Evolutionary conservation across 92 coral and sea anemone genomes (phyloP).

Genomic region (Parazoanthus atlanticus): DNA sequence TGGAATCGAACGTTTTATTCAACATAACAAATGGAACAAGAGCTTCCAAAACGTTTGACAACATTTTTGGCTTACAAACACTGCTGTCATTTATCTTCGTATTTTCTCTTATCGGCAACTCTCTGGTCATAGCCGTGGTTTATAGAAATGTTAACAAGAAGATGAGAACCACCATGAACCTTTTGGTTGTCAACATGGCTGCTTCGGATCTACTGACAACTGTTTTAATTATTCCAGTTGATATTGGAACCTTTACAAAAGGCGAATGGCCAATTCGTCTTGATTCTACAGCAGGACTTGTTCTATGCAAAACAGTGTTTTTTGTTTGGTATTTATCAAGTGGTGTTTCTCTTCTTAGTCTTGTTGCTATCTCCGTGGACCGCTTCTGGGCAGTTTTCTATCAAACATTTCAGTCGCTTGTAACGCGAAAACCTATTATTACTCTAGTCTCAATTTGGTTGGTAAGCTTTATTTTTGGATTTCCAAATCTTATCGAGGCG

Average conservation of each 20-base stretch:
- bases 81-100: too few species aligned
- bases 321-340: background rate
- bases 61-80: too few species aligned
- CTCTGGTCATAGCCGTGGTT: background rate
- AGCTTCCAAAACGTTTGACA: too few species aligned
- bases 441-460: background rate
- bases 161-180: background rate
- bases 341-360: background rate
- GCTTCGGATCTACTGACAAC: background rate
- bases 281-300: background rate
- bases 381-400: background rate
- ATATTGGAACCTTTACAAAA: background rate
- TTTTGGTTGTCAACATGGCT: background rate
- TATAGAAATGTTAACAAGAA: too few species aligned
- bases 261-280: too few species aligned
- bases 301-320: background rate
- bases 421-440: background rate
- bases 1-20: too few species aligned
- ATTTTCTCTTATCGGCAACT: background rate
- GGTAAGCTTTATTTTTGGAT: background rate
- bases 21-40: too few species aligned
- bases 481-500: background rate
- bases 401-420: background rate
- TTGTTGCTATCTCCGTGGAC: background rate
- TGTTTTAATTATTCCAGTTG: background rate